Evolutionary conservation across 2,888 invertebrate genomes (phyloP).

Genomic region (Tenodera sinensis): DNA sequence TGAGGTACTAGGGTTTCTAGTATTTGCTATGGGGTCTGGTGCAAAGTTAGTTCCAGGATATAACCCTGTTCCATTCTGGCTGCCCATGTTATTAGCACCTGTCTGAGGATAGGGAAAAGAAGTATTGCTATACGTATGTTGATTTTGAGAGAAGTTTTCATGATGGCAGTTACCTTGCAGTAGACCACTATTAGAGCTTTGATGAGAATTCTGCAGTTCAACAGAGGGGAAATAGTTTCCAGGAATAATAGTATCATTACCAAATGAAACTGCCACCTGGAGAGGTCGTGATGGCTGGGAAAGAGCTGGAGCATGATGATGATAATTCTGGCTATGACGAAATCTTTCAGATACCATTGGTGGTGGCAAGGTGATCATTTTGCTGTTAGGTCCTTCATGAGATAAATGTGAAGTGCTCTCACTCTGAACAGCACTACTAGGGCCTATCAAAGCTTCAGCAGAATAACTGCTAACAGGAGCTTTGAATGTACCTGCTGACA

Average conservation of each 20-base stretch:
- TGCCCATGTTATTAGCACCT: neutral
- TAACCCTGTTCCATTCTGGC: neutral
- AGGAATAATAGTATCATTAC: conserved; percentile 5
- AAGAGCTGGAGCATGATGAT: conserved; percentile 5
- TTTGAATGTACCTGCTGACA: conserved; percentile 10
- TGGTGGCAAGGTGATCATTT: conserved; percentile 27
- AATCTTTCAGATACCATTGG: conserved; percentile 30
- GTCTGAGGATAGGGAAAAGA: neutral
- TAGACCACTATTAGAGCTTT: neutral
- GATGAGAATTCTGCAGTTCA: neutral
- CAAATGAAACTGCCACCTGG: conserved; percentile 10
- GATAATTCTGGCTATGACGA: conserved; percentile 6
- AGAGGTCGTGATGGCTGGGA: neutral
- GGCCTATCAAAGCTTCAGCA: conserved; percentile 45
- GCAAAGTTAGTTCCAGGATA: conserved; percentile 2
- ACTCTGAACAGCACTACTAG: conserved; percentile 29
- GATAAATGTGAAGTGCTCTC: neutral
- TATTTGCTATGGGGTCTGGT: neutral
- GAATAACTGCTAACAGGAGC: conserved; percentile 42
- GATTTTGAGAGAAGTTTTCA: conserved; percentile 10
- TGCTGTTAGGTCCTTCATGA: conserved; percentile 2
- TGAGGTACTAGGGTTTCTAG: neutral
- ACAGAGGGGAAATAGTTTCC: conserved; percentile 18
- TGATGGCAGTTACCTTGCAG: neutral
- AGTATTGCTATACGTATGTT: conserved; percentile 7